phyloP scores from a whole-genome alignment of 2,888 invertebrate species.

The Heliconius sara region DNA sequence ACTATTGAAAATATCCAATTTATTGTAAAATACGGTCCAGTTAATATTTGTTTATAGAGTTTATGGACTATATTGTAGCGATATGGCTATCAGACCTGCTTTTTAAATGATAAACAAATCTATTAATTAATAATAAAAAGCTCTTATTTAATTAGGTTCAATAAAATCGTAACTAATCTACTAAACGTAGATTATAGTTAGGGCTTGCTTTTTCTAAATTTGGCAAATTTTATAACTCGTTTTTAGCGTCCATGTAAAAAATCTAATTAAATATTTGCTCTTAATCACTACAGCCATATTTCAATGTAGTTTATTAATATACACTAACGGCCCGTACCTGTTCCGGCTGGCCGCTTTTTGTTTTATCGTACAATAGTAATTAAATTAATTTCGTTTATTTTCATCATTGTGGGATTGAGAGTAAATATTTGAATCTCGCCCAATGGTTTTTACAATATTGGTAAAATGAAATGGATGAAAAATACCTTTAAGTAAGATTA shows the following conservation, averaged over 20 bases:
- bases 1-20: too few relatives aligned
- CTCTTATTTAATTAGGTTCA: neutral
- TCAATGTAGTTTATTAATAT: constrained; percentile 10
- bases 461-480: neutral
- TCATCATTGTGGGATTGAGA: neutral
- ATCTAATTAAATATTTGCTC: constrained; percentile 6
- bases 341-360: neutral
- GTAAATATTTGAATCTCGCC: neutral
- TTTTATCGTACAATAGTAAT: constrained; percentile 12
- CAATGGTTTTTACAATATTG: neutral
- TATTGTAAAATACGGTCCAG: too few relatives aligned
- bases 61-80: too few relatives aligned
- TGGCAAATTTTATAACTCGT: neutral
- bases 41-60: too few relatives aligned
- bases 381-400: constrained; percentile 17
- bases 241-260: constrained; percentile 5
- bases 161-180: neutral
- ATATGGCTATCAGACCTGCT: too few relatives aligned
- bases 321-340: constrained; percentile 11
- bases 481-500: too few relatives aligned
- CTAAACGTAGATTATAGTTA: neutral
- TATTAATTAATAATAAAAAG: neutral
- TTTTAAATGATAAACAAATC: too few relatives aligned
- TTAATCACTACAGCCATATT: constrained; percentile 7
- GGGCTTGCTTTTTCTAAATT: neutral